Evolutionary conservation across 1,140 invertebrate genomes (phyloP).

Genomic region (Globodera ellingtonae): DNA sequence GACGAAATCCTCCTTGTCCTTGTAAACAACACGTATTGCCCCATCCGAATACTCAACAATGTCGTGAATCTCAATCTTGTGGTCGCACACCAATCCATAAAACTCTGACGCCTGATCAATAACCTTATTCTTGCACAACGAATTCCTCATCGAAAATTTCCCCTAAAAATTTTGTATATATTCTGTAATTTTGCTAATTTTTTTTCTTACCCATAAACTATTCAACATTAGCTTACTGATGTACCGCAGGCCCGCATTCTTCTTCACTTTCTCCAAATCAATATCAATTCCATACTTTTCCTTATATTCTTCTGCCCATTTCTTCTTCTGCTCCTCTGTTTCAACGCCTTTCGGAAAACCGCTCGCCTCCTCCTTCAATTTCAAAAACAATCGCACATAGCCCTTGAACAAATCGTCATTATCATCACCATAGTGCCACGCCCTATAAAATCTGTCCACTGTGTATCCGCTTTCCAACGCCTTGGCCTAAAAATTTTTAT

Average conservation of each 20-base stretch:
- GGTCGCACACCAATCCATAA: not conserved
- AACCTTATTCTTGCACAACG: not conserved
- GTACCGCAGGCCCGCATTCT: conserved; percentile 1
- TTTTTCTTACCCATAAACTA: not conserved
- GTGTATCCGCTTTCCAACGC: too few relatives aligned
- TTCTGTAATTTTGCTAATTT: not conserved
- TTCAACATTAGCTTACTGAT: not conserved
- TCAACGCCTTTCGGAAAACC: not conserved
- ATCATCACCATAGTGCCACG: too few relatives aligned
- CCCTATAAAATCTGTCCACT: too few relatives aligned
- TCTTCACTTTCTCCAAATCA: not conserved
- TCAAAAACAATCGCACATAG: too few relatives aligned
- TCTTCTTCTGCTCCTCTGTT: not conserved
- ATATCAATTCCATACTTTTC: too few relatives aligned
- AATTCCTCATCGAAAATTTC: conserved; percentile 1
- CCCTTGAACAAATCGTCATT: too few relatives aligned
- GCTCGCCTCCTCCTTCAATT: not conserved
- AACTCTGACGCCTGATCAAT: not conserved
- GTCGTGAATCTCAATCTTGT: not conserved
- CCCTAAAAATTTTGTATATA: not conserved
- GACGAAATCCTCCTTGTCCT: too few relatives aligned
- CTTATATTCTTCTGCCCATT: too few relatives aligned
- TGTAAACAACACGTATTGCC: too few relatives aligned
- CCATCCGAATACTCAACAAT: not conserved
- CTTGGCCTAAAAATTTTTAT: too few relatives aligned